Conservation (phyloP, 2,113 vertebrate genomes). For the Tachuris rubrigastra region DNA sequence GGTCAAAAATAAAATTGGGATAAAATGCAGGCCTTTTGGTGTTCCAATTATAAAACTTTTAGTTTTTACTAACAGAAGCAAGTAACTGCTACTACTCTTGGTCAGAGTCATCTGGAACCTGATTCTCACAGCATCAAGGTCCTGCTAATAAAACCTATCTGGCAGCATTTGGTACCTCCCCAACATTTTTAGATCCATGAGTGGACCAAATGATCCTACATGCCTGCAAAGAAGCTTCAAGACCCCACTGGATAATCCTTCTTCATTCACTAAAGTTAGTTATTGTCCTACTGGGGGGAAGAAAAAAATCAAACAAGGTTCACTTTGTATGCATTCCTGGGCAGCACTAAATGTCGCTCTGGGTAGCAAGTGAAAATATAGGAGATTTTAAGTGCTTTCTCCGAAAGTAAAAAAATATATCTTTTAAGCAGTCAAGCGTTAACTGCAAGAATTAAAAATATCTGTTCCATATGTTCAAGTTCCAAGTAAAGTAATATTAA, state of each 20-base stretch:
- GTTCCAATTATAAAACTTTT: neutral
- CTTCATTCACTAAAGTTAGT: neutral
- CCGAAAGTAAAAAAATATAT: constrained; percentile 53
- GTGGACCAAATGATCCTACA: neutral
- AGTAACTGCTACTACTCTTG: neutral
- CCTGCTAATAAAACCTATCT: neutral
- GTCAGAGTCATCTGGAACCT: neutral
- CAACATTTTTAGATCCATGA: neutral
- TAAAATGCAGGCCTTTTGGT: neutral
- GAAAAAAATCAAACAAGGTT: neutral
- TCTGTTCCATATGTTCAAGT: constrained; percentile 67
- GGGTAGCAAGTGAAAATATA: constrained; percentile 17
- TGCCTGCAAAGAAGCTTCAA: neutral
- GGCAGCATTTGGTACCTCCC: neutral
- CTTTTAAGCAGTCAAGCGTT: constrained; percentile 58
- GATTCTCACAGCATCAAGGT: neutral
- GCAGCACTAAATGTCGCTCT: neutral
- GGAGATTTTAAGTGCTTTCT: constrained; percentile 56
- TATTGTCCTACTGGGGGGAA: neutral
- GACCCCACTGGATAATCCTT: neutral
- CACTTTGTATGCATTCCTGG: constrained; percentile 25
- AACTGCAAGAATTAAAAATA: constrained; percentile 71
- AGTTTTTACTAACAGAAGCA: neutral
- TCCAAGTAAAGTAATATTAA: constrained; percentile 67
- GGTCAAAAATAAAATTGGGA: neutral